Base-by-base conservation (phyloP, 2,888 invertebrate genomes). In the Frankliniella fusca region DNA sequence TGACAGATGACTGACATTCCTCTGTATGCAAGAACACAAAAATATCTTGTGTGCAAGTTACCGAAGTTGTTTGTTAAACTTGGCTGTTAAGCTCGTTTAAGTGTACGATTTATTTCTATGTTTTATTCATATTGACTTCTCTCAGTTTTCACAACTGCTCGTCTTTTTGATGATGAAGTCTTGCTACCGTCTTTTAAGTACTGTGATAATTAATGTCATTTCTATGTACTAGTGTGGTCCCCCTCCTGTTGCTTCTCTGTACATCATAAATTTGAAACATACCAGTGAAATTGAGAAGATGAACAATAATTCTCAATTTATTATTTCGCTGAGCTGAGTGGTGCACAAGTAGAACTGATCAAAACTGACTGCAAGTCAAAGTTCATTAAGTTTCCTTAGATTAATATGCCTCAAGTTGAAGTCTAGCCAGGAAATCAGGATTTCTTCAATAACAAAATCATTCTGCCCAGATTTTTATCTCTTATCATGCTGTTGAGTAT, bases 1-100 rank as follows among this genome's bases (percentile, higher is more conserved):
- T 76, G 70, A 76, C 70, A 76, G 70, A 12, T 76, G 70, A 76
- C 70, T 76, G 70, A 76, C 70, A 76, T 76, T 20, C 20, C 23
- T 27, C 27, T 27, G 27, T 27, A 23, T 27, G 1, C 27, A 27
- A 12, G 27, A 23, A 9, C 9, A 23, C 9, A 5, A 23, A 7
- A 23, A 9, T 12, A 12, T 27, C 12, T 76, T 76, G 23, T 76
- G 70, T 27, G 12, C 27, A 27, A 76, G 70, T 27, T 76, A 54
- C 54, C 20, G 15, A 20, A 54, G 20, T 20, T 54, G 15, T 20
- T 54, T 54, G 20, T 38, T 38, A 38, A 38, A 38, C 5, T 38
- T 38, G 38, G 38, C 7, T 61, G 18, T 61, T 61, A 61, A 11
- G n/a, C 8, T 61, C 8, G 18, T 15, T 5, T 20, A 61, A n/a